phyloP scores from a whole-genome alignment of 37 sponge, comb jelly and placozoan species.

The Chondrosia reniformis region DNA sequence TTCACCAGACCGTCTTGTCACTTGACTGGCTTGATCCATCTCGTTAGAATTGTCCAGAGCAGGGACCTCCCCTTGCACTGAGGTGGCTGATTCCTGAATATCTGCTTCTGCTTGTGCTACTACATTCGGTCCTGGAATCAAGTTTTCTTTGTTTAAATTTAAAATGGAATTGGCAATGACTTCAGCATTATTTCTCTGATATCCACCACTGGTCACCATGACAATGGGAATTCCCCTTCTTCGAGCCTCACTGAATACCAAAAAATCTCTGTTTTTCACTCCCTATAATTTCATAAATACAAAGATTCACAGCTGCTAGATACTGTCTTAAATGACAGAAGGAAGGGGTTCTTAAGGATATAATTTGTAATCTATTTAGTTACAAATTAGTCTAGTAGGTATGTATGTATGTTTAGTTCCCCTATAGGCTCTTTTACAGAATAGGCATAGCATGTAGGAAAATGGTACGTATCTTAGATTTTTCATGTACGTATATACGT shows the following conservation, averaged over 20 bases:
- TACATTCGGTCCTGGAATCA: conserved; percentile 46
- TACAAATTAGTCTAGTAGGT: neutral
- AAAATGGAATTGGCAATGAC: conserved; percentile 80
- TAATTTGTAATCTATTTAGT: neutral
- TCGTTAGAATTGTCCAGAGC: too few species aligned
- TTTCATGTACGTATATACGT: too few species aligned
- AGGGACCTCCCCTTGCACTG: too few species aligned
- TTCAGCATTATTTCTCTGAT: conserved; percentile 78
- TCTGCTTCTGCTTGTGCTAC: neutral
- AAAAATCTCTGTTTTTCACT: conserved; percentile 68
- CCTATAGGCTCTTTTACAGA: too few species aligned
- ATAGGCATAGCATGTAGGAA: too few species aligned
- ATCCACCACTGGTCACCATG: conserved; percentile 92
- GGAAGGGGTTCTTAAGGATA: too few species aligned
- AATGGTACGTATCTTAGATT: too few species aligned
- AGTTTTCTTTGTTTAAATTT: conserved; percentile 37
- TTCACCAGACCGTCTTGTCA: too few species aligned
- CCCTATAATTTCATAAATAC: conserved; percentile 40
- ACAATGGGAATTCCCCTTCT: conserved; percentile 72
- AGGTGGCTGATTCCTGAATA: too few species aligned
- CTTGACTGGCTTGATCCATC: too few species aligned
- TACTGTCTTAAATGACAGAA: too few species aligned
- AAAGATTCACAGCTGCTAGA: neutral
- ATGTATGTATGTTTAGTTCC: too few species aligned
- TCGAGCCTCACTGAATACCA: conserved; percentile 60